Evolutionary conservation across 2,888 invertebrate species (phyloP).

Genomic region (Tenthredo mesomela): DNA sequence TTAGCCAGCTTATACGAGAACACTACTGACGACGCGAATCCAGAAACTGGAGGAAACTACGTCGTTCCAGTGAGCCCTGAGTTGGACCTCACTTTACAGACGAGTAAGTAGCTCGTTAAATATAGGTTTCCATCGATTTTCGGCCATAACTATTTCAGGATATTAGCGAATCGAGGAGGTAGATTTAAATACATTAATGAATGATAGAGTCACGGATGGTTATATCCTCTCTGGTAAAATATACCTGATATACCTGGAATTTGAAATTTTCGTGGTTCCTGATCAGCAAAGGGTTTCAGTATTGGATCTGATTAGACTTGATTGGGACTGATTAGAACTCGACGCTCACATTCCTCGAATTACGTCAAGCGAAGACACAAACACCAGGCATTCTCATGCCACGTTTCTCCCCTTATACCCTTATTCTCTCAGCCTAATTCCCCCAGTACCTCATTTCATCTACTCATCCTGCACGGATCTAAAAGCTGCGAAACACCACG

Average conservation of each 20-base stretch:
- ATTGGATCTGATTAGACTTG: conserved; percentile 41
- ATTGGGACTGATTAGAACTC: conserved; percentile 49
- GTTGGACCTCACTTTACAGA: conserved; percentile 81
- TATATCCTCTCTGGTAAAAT: neutral
- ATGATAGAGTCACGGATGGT: neutral
- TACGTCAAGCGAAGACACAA: conserved; percentile 34
- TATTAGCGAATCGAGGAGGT: neutral
- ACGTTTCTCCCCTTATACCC: neutral
- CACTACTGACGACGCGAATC: conserved; percentile 79
- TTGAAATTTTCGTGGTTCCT: conserved; percentile 6
- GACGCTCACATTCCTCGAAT: conserved; percentile 16
- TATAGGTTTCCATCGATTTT: neutral
- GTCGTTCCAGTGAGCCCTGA: conserved; percentile 80
- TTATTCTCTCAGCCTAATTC: conserved; percentile 15
- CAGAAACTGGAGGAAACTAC: conserved; percentile 77
- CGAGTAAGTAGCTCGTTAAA: conserved; percentile 77
- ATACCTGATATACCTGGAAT: neutral
- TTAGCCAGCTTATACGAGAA: conserved; percentile 76
- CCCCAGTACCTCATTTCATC: neutral
- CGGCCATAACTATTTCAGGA: neutral
- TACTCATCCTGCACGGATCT: neutral
- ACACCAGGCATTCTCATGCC: conserved; percentile 2
- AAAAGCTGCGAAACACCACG: conserved; percentile 27
- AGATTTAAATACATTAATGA: neutral
- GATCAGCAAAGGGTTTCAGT: conserved; percentile 27